Evolutionary conservation across 2,113 vertebrate genomes (phyloP), one percentile per base, ranked within the genome.

Genomic region (Ailuropoda melanoleuca): DNA sequence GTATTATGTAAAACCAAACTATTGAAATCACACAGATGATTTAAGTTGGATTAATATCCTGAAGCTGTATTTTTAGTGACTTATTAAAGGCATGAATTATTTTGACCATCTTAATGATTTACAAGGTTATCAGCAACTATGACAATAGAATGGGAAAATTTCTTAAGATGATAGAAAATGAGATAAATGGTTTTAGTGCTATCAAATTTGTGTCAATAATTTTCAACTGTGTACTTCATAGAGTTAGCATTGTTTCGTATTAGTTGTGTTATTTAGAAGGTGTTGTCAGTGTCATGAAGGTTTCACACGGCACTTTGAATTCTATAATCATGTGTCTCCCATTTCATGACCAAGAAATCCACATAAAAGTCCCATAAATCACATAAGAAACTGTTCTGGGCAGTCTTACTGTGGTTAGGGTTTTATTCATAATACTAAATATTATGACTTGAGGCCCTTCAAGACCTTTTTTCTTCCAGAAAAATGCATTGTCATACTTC

Each of bases 41-140:
- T 97, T 96, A 88, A 81, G 21, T 78, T 97, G 34, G 26, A 78
- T 95, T 97, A 88, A 78, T 91, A 93, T 85, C 29, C 39, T 74
- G 39, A 91, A 93, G 89, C 11, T 95, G 43, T 93, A 93, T 90
- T 88, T 97, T 96, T 74, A 88, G 82, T 95, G 43, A 88, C 19
- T 68, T 95, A 58, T 29, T 93, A 43, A 14, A 26, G 31, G 7
- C 60, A 95, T 95, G 72, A 58, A 60, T 93, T 93, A 75, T 95
- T 97, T 98, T 93, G 24, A 8, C 8, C 46, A 90, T 95, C n/a
- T 77, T 97, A 96, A 88, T 94, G 70, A 94, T 81, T 85, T 91
- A 60, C 46, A 89, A 50, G n/a, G 5, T 84, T 93, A 88, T 90
- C n/a, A 88, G n/a, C 39, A 91, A 15, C 48, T 95, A 86, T 80